These are phyloP conservation scores for Propithecus coquereli DNA, from an alignment of 2,113 vertebrate genomes.

Conservation along the genomic window DNA sequence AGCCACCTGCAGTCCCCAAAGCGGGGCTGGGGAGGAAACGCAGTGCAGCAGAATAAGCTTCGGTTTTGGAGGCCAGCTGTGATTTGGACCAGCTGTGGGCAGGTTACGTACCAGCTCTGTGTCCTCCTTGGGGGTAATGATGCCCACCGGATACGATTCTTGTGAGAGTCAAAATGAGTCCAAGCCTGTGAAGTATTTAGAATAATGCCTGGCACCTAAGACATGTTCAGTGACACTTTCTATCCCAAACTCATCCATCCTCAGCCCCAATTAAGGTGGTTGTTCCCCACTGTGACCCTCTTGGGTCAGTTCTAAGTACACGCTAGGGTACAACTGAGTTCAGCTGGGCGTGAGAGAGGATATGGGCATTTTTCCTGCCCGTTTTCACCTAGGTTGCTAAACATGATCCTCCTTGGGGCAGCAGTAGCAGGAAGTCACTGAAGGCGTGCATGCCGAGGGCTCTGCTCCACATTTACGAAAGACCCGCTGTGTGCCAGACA, in stretches of 20 bases:
- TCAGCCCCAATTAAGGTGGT: too few relatives aligned
- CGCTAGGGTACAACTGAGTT: background rate
- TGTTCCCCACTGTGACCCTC: rapidly evolving
- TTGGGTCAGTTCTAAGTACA: background rate
- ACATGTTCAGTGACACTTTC: too few relatives aligned
- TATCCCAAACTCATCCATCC: background rate
- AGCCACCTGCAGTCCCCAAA: background rate
- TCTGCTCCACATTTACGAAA: background rate
- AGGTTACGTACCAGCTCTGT: background rate
- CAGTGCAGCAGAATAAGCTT: rapidly evolving
- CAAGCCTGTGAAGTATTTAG: background rate
- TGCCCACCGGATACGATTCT: background rate
- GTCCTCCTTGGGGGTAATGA: background rate
- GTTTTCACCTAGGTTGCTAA: background rate
- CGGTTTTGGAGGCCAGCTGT: background rate
- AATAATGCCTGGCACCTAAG: background rate
- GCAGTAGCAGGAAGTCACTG: background rate
- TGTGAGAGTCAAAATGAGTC: background rate
- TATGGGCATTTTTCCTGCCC: background rate
- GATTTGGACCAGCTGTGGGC: background rate
- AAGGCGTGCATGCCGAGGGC: background rate
- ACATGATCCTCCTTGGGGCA: background rate
- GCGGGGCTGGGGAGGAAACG: background rate
- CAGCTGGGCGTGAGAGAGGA: background rate
- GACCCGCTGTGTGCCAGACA: background rate